These are phyloP conservation scores for Melanostigma gelatinosum DNA, from an alignment of 2,113 vertebrate genomes.

Conservation along the genomic window DNA sequence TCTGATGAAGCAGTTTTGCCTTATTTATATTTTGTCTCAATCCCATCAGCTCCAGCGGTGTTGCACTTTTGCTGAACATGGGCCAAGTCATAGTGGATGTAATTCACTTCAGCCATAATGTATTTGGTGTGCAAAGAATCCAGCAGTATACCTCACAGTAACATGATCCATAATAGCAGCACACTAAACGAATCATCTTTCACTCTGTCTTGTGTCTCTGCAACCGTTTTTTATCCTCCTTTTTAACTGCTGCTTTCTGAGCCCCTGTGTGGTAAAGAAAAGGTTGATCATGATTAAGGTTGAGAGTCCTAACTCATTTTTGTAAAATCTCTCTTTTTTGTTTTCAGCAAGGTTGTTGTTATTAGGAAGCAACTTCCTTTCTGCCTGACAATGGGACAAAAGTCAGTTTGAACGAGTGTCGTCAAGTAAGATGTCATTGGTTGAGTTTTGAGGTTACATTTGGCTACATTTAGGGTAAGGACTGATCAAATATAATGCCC, in stretches of 20 bases:
- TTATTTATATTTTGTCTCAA: conserved; percentile 23
- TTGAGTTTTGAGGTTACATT: background rate
- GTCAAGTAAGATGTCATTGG: background rate
- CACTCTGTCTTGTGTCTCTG: conserved; percentile 21
- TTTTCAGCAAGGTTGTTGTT: background rate
- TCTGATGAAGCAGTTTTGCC: conserved; percentile 12
- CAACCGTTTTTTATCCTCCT: conserved; percentile 1
- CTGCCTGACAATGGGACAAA: background rate
- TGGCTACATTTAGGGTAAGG: background rate
- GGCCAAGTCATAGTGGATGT: conserved; percentile 27
- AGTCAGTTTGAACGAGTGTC: background rate
- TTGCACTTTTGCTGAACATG: conserved; percentile 19
- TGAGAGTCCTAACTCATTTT: background rate
- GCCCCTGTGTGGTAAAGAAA: background rate
- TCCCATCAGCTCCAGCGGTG: background rate
- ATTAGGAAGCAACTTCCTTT: background rate
- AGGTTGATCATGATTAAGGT: conserved; percentile 10
- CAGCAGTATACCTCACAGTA: conserved; percentile 34
- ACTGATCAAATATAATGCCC: background rate
- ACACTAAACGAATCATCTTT: conserved; percentile 49
- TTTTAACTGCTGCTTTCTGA: conserved; percentile 10
- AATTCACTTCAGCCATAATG: conserved; percentile 41
- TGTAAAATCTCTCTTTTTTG: background rate
- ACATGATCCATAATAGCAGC: conserved; percentile 53
- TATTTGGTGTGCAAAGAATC: conserved; percentile 39